Evolutionary conservation across 2,888 invertebrate species (phyloP).

Genomic region (Eupithecia vulgata): DNA sequence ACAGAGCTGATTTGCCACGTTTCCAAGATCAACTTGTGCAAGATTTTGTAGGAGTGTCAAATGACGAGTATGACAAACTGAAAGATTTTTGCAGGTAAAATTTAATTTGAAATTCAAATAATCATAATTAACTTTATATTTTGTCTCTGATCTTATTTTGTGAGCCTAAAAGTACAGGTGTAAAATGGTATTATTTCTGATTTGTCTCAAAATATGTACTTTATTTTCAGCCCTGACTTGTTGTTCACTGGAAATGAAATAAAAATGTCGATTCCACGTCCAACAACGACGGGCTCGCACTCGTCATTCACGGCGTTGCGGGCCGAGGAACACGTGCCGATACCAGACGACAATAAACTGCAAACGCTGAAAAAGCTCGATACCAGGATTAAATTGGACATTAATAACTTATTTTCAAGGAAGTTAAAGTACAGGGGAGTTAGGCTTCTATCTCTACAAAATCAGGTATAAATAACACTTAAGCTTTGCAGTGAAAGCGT

Average conservation of each 20-base stretch:
- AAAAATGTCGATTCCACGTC: constrained; percentile 23
- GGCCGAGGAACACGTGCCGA: constrained; percentile 13
- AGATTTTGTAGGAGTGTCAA: constrained; percentile 62
- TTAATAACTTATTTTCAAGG: constrained; percentile 50
- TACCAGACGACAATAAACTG: constrained; percentile 47
- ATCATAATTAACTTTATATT: background rate
- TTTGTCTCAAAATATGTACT: background rate
- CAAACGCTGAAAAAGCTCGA: constrained; percentile 57
- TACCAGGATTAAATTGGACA: constrained; percentile 53
- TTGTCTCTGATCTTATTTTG: background rate
- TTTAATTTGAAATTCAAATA: background rate
- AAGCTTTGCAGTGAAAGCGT: no score
- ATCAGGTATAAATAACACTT: constrained; percentile 47
- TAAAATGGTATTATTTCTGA: background rate
- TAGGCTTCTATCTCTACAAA: constrained; percentile 45
- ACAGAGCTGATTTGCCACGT: constrained; percentile 47
- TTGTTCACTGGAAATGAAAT: constrained; percentile 25
- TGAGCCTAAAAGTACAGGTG: background rate
- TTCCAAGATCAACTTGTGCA: constrained; percentile 58
- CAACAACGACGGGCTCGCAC: constrained; percentile 10
- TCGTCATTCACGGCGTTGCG: constrained; percentile 12
- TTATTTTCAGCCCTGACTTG: constrained; percentile 20
- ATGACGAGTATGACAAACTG: constrained; percentile 26
- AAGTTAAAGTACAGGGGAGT: constrained; percentile 68
- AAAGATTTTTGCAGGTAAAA: constrained; percentile 26